Percentiles rank a stretch among this genome's conserved stretches.
Evolutionary conservation across 2,113 vertebrate genomes (phyloP).

Genomic region (Seriola rivoliana): DNA sequence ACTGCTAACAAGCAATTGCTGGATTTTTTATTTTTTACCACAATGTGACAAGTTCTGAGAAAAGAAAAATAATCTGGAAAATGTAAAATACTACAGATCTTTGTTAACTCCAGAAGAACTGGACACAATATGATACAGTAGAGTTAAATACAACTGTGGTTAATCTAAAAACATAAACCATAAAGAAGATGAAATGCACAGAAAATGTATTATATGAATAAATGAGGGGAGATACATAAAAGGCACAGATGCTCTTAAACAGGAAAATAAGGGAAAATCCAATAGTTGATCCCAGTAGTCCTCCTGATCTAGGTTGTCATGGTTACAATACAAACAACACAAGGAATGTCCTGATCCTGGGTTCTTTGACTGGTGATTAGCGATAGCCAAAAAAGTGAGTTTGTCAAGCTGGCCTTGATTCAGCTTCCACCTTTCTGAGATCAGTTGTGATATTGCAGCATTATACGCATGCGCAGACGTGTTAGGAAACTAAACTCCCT

Average conservation of each 20-base stretch:
- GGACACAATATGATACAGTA: neutral
- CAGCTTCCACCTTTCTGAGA: too few relatives aligned
- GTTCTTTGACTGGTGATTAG: too few relatives aligned
- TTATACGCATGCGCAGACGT: too few relatives aligned
- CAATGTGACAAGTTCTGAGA: slow-evolving; percentile 41
- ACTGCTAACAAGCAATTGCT: slow-evolving; percentile 54
- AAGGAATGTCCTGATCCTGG: too few relatives aligned
- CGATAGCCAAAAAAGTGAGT: too few relatives aligned
- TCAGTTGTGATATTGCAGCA: too few relatives aligned
- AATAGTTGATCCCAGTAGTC: neutral
- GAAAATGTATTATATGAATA: neutral
- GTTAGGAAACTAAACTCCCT: too few relatives aligned
- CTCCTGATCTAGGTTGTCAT: too few relatives aligned
- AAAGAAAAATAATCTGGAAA: slow-evolving; percentile 31
- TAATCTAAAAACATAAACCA: neutral
- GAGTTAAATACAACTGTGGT: neutral
- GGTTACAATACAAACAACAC: too few relatives aligned
- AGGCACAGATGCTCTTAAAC: neutral
- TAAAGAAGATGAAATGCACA: neutral
- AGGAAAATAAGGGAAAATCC: too few relatives aligned
- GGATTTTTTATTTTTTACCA: slow-evolving; percentile 18
- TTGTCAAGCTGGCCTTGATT: too few relatives aligned
- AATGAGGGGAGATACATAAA: neutral
- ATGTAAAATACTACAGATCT: slow-evolving; percentile 11
- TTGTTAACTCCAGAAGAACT: slow-evolving; percentile 7